A percentile compares a stretch with the other conserved stretches of the same genome.
Evolutionary conservation across 1,140 invertebrate genomes (phyloP).

Genomic region (Geopemphigus sp.): DNA sequence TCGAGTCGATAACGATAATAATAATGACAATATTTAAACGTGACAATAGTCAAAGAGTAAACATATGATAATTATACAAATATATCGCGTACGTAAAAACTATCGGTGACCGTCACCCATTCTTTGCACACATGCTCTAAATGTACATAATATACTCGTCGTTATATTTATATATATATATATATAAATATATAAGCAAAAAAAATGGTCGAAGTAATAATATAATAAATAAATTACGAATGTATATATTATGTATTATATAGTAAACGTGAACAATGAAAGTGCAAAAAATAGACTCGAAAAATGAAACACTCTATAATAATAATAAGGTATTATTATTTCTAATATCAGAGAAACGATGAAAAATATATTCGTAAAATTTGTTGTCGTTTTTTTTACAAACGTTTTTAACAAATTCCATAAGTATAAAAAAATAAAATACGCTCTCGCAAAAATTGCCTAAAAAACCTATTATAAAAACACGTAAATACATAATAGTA

Average conservation of each 20-base stretch:
- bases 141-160: no score
- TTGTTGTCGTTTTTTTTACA: conserved; percentile 26
- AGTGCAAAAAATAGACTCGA: conserved; percentile 49
- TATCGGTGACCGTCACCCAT: no score
- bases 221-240: not conserved
- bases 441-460: conserved; percentile 39
- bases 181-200: conserved; percentile 30
- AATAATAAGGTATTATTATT: no score
- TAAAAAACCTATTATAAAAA: conserved; percentile 44
- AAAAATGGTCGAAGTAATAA: conserved; percentile 23
- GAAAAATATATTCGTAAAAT: conserved; percentile 45
- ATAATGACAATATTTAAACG: no score
- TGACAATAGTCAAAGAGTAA: no score
- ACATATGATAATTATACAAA: no score
- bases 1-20: no score
- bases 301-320: conserved; percentile 42
- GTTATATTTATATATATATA: no score
- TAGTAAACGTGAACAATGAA: conserved; percentile 46
- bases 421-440: conserved; percentile 46
- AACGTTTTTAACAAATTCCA: no score
- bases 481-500: not conserved
- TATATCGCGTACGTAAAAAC: no score
- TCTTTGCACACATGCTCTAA: no score
- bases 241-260: conserved; percentile 32
- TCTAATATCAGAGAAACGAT: conserved; percentile 32